Percentiles rank a stretch among this genome's conserved stretches.
Conservation (phyloP, 2,888 invertebrate species). For the Campoplex capitator region DNA sequence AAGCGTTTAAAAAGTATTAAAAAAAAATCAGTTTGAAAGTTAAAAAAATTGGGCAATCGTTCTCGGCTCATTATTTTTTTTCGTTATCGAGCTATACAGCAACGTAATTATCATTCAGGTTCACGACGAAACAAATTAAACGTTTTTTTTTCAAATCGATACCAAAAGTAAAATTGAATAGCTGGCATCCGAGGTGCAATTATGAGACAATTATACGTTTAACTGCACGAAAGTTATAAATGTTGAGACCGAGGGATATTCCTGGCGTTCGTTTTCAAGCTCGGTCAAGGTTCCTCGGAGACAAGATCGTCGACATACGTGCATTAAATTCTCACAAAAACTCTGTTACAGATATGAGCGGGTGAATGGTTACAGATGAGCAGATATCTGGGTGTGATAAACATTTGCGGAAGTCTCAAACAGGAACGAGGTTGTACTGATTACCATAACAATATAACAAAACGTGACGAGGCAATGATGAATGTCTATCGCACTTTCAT, state of each 20-base stretch:
- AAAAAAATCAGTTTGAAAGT: not conserved
- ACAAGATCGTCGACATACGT: not conserved
- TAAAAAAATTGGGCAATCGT: not conserved
- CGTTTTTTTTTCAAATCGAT: not conserved
- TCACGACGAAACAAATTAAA: not conserved
- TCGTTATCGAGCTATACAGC: not conserved
- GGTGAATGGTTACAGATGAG: not conserved
- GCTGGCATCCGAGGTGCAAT: not conserved
- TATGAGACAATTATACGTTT: not conserved
- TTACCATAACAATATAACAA: slow-evolving; percentile 59
- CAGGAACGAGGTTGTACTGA: slow-evolving; percentile 53
- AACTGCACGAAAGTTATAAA: not conserved
- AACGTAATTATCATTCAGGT: slow-evolving; percentile 4
- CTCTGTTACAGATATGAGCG: not conserved
- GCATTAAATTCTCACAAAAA: not conserved
- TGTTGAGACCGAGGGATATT: not conserved
- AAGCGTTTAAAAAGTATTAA: not conserved
- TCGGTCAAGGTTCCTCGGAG: slow-evolving; percentile 2
- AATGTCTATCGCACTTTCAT: not conserved
- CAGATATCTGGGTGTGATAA: slow-evolving; percentile 10
- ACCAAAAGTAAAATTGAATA: not conserved
- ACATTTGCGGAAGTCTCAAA: slow-evolving; percentile 40
- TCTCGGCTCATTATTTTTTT: not conserved
- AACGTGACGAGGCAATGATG: slow-evolving; percentile 44
- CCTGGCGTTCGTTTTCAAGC: not conserved